Evolutionary conservation across 2,888 invertebrate species (phyloP), one percentile per base, ranked within the genome.

Genomic region (Hydraecia micacea): DNA sequence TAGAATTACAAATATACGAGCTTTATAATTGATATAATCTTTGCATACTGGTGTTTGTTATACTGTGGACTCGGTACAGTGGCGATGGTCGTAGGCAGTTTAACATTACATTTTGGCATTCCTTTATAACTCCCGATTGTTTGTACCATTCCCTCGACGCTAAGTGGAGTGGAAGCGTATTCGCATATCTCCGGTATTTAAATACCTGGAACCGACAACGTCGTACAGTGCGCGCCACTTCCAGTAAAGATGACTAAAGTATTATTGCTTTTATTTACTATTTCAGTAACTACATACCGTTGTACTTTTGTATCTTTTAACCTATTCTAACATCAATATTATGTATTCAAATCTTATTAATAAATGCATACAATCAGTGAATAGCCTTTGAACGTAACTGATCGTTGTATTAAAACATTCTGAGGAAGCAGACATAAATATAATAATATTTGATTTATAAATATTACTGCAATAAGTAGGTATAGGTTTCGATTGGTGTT

Each of bases 21-120:
- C 55, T 76, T 86, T 87, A 76, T 78, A 89, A 90, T 90, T 89
- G 87, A 86, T 87, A 81, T 84, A 77, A 77, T 71, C 70, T 79
- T 85, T 86, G 77, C 72, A 71, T 80, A 82, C 67, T 83, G 83
- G 80, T 87, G 79, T 82, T 83, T 75, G 80, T 58, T 73, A 75
- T 74, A 66, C 81, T 79, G 77, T 73, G 81, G 87, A 77, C 78
- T 82, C 88, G 83, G 89, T 86, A 76, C 80, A 72, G 74, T 52
- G 77, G 77, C 9, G 81, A 65, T 74, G 52, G 83, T 87, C 84
- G 79, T 86, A 88, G 88, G 89, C 87, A 89, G 88, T 87, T 81
- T 72, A 74, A 89, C 88, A 87, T 81, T 55, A 87, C 88, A 73
- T 62, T 76, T 80, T 39, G 46, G 72, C 85, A 75, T 75, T 86